Percentiles rank a stretch among this genome's conserved stretches.
These are phyloP conservation scores for Hemiprocne comata DNA, from an alignment of 2,113 vertebrate species.

Conservation along the genomic window DNA sequence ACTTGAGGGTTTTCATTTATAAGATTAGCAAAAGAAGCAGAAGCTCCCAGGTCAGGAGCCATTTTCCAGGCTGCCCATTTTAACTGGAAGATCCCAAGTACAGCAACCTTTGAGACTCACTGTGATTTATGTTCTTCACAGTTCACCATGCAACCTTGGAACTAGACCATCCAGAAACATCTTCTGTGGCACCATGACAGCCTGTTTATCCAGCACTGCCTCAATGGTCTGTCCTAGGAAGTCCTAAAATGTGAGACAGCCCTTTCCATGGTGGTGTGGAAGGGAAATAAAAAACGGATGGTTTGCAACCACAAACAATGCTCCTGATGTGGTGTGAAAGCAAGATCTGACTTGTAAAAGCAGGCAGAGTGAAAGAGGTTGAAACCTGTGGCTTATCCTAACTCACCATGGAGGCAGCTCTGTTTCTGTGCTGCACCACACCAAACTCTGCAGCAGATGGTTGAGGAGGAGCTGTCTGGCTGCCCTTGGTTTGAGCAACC, in stretches of 20 bases:
- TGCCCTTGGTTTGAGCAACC: not conserved
- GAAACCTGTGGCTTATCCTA: not conserved
- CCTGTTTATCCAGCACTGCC: not conserved
- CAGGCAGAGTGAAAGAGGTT: not conserved
- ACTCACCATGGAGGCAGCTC: not conserved
- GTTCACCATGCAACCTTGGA: not conserved
- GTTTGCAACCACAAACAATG: accelerated
- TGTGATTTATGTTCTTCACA: not conserved
- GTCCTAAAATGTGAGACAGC: not conserved
- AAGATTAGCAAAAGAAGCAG: not conserved
- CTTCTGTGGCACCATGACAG: not conserved
- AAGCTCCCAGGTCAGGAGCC: not conserved
- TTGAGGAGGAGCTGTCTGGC: not conserved
- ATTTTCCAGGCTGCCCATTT: not conserved
- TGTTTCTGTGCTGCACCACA: not conserved
- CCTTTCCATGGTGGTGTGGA: not conserved
- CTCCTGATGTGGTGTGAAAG: not conserved
- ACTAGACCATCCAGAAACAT: not conserved
- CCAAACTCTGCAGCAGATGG: not conserved
- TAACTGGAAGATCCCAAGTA: not conserved
- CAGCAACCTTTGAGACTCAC: not conserved
- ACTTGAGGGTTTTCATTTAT: not conserved
- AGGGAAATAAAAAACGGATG: not conserved
- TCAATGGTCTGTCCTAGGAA: not conserved
- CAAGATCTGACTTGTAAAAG: not conserved